phyloP scores from a whole-genome alignment of 1,140 invertebrate genomes.

The Steinernema feltiae region DNA sequence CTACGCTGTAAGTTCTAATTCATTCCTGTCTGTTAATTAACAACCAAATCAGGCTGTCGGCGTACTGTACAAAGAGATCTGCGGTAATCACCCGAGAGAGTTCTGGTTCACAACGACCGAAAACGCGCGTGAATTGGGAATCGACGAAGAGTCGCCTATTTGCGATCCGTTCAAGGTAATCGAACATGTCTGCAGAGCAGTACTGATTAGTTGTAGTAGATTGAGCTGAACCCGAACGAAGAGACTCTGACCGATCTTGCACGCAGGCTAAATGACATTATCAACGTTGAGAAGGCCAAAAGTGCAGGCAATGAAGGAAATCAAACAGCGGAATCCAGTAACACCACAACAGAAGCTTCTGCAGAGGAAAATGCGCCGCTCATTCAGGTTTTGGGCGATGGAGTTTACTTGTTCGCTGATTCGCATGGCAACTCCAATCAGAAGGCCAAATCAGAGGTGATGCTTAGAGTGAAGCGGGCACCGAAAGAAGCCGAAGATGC shows the following conservation, averaged over 20 bases:
- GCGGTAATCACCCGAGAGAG: conserved; percentile 41
- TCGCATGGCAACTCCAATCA: neutral
- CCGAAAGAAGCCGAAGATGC: conserved; percentile 11
- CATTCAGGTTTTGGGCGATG: conserved; percentile 7
- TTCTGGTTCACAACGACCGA: conserved; percentile 52
- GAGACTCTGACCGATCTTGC: conserved; percentile 40
- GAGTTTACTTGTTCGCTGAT: conserved; percentile 18
- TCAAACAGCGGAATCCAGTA: conserved; percentile 19
- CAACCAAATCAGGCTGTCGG: conserved; percentile 46
- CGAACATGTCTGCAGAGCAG: conserved; percentile 28
- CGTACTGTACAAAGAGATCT: conserved; percentile 51
- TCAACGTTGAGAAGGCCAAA: neutral
- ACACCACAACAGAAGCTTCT: neutral
- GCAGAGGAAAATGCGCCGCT: conserved; percentile 11
- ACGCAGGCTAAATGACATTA: conserved; percentile 37
- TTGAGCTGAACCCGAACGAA: conserved; percentile 45
- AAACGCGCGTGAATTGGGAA: conserved; percentile 48
- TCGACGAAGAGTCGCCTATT: conserved; percentile 48
- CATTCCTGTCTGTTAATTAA: conserved; percentile 18
- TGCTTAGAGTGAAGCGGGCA: conserved; percentile 22
- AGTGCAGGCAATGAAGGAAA: conserved; percentile 24
- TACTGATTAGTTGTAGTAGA: conserved; percentile 5
- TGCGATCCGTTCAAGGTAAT: conserved; percentile 55
- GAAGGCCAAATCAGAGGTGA: conserved; percentile 12
- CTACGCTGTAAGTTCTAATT: conserved; percentile 30